Base-by-base conservation (phyloP, 1,140 invertebrate species). In the Tetragonula clypearis region DNA sequence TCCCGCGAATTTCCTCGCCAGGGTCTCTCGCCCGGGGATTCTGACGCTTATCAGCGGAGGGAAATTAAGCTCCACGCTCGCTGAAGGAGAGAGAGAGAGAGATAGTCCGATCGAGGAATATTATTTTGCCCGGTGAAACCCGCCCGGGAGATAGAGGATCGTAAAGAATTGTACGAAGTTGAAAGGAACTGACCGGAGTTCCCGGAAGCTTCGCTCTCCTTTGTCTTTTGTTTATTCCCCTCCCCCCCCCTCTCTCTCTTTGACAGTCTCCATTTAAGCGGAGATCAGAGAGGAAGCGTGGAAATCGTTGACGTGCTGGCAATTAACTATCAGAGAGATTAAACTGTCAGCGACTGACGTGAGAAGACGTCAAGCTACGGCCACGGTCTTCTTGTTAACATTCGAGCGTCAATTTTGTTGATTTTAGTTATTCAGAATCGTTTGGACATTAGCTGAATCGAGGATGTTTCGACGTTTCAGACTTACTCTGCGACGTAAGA, bases 31-130 rank as follows among this genome's bases (percentile, higher is more conserved):
- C 41, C 56, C 58, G 19, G 58, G 56, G 55, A 79, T 85, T 72
- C 79, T 23, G 41, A 9, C 79, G 84, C 87, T 90, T 84, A 85
- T 81, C 79, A 88, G 56, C 26, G 8, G 75, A 86, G 62, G 72
- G 80, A 56, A 69, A 82, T 60, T 75, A 75, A 82, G 11, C 58
- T 11, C 26, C 19, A 21, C 19, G 53, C 62, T 26, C n/a, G 35
- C n/a, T 19, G 5, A n/a, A 0, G 3, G 9, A 1, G 41, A 41
- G 41, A 41, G 41, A 30, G 15, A 19, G 58, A 30, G 19, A 30
- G 55, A n/a, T 53, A 26, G 49, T 0, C 60, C 17, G 72, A 76
- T 49, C 26, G 30, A 5, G 26, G n/a, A 30, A 74, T 26, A 74
- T 41, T 56, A 66, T 53, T 62, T 55, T 21, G 11, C 41, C 23